Conservation (phyloP, 2,888 invertebrate species). For the Cheilosia urbana region DNA sequence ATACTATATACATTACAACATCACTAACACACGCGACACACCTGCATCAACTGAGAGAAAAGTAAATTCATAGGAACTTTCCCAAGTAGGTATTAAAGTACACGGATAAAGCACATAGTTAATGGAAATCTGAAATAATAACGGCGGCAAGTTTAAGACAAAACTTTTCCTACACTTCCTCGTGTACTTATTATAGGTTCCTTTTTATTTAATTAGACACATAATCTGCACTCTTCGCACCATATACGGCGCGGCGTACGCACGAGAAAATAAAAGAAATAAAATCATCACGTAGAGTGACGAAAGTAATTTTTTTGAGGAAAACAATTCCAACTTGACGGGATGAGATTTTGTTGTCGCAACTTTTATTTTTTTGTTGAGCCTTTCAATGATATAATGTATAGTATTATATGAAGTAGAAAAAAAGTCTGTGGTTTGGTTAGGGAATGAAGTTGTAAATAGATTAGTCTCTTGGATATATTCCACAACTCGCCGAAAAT, state of each 20-base stretch:
- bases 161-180: slow-evolving; percentile 21
- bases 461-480: neutral
- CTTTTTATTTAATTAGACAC: slow-evolving; percentile 38
- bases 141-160: slow-evolving; percentile 12
- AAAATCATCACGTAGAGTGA: slow-evolving; percentile 48
- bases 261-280: neutral
- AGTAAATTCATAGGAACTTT: no score
- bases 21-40: no score
- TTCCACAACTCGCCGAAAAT: neutral
- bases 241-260: neutral
- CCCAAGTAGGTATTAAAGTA: neutral
- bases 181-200: slow-evolving; percentile 12
- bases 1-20: neutral
- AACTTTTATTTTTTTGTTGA: neutral
- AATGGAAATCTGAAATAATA: slow-evolving; percentile 15
- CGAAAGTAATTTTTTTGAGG: slow-evolving; percentile 24
- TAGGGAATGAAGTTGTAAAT: slow-evolving; percentile 7
- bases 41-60: no score
- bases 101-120: neutral
- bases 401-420: no score
- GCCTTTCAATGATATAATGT: neutral
- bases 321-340: slow-evolving; percentile 48
- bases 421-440: neutral
- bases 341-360: neutral
- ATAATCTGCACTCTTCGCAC: slow-evolving; percentile 8